Evolutionary conservation across 2,888 invertebrate genomes (phyloP), one percentile per base, ranked within the genome.

Genomic region (Augiades crinisus): DNA sequence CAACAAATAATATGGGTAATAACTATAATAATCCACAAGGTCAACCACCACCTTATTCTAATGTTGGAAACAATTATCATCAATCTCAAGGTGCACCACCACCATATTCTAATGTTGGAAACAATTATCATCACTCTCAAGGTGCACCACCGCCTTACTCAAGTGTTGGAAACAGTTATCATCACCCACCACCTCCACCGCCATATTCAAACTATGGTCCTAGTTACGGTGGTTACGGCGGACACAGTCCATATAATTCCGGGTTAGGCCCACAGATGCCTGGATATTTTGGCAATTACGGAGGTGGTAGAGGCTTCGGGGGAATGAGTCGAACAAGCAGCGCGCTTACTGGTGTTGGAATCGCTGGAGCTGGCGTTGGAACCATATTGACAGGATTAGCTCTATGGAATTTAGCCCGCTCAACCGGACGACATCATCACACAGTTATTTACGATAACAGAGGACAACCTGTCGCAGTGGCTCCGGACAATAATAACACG

Each of bases 341-440:
- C 63, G 76, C 78, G 10, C 70, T 88, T 1, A 78, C 75, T 40
- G 87, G 87, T 19, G 78, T 88, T 3, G 89, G 89, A 3, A 81
- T 88, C 37, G 89, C 87, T 3, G 88, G 87, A 33, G 89, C 84
- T 47, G 89, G 90, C 31, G 80, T 88, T 27, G 90, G 90, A 30
- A 88, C 89, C 4, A 73, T 90, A 38, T 63, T 90, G 50, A 89
- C 90, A 24, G 90, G 90, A 13, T 73, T 90, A 61, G 90, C 90
- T 16, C 67, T 90, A 17, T 90, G 90, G 90, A 90, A 90, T 69
- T 69, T 90, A 55, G 90, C 89, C 8, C 74, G 90, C 30, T 88
- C 90, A 8, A 89, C 89, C 10, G 83, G 85, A 3, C 73, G 65
- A 45, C 72, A 63, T 24, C 89, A 78, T 45, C 85, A 90, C 55